Evolutionary conservation across 2,797 vertebrate genomes (phyloP).

Genomic region (Arrhamphus sclerolepis): DNA sequence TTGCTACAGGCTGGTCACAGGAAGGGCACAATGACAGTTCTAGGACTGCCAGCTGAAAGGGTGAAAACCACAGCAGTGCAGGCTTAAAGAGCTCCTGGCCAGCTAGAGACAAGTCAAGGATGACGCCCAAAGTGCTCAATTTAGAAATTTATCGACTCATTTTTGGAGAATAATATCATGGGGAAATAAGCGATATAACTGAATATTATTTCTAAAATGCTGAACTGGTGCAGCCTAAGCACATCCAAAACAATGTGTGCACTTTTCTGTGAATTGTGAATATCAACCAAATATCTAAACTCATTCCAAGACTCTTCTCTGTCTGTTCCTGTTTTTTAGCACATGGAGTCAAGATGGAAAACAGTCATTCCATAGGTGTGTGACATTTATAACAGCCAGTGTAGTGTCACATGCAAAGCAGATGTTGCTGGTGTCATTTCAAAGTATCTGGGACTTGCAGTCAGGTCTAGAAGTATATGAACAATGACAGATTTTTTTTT

Average conservation of each 20-base stretch:
- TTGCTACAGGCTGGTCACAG: constrained; percentile 59
- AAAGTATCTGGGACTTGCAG: constrained; percentile 24
- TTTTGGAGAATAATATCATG: constrained; percentile 6
- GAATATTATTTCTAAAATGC: background rate
- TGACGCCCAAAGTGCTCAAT: constrained; percentile 8
- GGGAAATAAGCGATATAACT: background rate
- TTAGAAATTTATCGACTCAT: background rate
- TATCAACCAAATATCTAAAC: constrained; percentile 14
- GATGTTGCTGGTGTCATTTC: constrained; percentile 38
- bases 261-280: background rate
- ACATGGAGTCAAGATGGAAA: constrained; percentile 46
- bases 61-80: constrained; percentile 32
- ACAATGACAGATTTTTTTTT: no score
- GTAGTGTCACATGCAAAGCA: constrained; percentile 45
- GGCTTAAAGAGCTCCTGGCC: constrained; percentile 12
- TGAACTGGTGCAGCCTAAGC: background rate
- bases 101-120: constrained; percentile 20
- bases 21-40: constrained; percentile 63
- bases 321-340: background rate
- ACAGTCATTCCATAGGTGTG: constrained; percentile 37
- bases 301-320: background rate
- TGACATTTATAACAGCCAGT: constrained; percentile 25
- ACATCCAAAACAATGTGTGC: background rate
- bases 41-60: constrained; percentile 46
- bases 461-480: no score